Evolutionary conservation across 2,888 invertebrate species (phyloP).

Genomic region (Coremacera marginata): DNA sequence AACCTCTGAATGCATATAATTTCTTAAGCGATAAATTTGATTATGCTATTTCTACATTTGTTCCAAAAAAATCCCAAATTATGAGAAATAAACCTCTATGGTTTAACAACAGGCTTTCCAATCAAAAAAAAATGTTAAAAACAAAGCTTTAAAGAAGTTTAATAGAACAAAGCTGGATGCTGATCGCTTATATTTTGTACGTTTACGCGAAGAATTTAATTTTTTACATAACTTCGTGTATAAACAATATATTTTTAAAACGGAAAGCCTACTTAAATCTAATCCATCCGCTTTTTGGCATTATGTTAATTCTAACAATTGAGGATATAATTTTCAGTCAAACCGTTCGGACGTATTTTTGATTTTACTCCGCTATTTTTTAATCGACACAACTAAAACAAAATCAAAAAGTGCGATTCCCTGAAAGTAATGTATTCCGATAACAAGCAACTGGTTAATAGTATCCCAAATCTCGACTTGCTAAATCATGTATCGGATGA

Average conservation of each 20-base stretch:
- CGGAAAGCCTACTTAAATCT: background rate
- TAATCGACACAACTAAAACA: no score
- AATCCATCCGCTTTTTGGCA: background rate
- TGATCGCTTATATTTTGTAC: background rate
- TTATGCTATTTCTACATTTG: background rate
- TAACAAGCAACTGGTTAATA: no score
- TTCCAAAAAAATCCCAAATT: background rate
- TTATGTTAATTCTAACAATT: background rate
- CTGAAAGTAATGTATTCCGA: no score
- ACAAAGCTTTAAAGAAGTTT: background rate
- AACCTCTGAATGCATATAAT: background rate
- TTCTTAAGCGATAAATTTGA: background rate
- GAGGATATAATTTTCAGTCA: no score
- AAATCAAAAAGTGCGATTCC: no score
- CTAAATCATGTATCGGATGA: no score
- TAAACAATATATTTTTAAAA: no score
- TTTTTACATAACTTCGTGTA: background rate
- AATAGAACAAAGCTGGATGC: background rate
- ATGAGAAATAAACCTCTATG: background rate
- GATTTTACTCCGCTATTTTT: no score
- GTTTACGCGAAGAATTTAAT: background rate
- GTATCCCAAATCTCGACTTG: no score
- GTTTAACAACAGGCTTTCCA: no score
- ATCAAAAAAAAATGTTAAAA: no score
- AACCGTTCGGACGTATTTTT: no score